A percentile compares a stretch with the other conserved stretches of the same genome.
Conservation (phyloP, 1,140 invertebrate genomes). For the Nylanderia fulva region DNA sequence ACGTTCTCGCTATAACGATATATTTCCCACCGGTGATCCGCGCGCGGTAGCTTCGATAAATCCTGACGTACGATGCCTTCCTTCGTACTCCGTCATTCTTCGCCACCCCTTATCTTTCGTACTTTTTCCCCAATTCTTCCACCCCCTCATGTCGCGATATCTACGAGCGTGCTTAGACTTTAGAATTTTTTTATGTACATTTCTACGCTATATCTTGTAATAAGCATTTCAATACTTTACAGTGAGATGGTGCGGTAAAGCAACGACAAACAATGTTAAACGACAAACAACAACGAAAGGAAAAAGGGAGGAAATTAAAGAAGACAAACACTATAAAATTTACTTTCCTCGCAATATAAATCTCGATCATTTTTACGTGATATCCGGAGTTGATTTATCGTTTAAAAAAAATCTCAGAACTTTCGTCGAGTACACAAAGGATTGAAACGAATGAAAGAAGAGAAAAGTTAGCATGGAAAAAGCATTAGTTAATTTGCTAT, state of each 20-base stretch:
- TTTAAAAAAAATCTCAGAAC: not conserved
- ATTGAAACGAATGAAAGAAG: constrained; percentile 6
- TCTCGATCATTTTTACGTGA: constrained; percentile 33
- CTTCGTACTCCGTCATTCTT: constrained; percentile 56
- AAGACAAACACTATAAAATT: constrained; percentile 21
- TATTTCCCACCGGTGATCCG: constrained; percentile 63
- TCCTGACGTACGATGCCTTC: constrained; percentile 46
- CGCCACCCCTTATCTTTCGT: constrained; percentile 8
- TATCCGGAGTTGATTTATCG: not conserved
- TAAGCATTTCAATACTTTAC: constrained; percentile 9
- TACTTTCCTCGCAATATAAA: constrained; percentile 34
- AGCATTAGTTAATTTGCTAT: constrained; percentile 44
- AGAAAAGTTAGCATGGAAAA: constrained; percentile 23
- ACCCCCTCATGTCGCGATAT: constrained; percentile 11
- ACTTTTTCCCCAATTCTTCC: constrained; percentile 1
- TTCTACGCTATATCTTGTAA: not conserved
- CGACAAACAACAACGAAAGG: too few relatives aligned
- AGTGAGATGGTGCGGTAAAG: not conserved
- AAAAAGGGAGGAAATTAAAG: constrained; percentile 22
- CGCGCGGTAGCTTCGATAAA: constrained; percentile 62
- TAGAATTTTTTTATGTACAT: constrained; percentile 53
- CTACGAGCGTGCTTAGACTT: constrained; percentile 45
- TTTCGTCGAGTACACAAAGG: constrained; percentile 24
- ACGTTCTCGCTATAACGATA: constrained; percentile 69
- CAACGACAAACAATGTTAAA: constrained; percentile 19